These are phyloP conservation scores for Busseola fusca DNA, from an alignment of 2,888 invertebrate genomes.

Conservation along the genomic window DNA sequence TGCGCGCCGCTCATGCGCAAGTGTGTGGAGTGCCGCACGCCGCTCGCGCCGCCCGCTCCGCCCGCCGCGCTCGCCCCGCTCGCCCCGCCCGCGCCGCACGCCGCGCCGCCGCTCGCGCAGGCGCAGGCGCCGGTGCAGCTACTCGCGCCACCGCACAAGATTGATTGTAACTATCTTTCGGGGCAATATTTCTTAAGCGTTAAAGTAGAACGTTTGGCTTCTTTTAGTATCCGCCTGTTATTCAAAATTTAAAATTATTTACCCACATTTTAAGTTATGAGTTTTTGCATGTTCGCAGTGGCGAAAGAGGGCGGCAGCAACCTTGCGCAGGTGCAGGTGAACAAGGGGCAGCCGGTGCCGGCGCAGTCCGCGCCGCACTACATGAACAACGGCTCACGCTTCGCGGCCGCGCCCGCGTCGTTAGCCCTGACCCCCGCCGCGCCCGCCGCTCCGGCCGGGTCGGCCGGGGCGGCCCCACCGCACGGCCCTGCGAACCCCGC, in stretches of 20 bases:
- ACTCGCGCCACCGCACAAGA: constrained; percentile 52
- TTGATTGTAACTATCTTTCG: constrained; percentile 62
- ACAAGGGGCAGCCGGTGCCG: constrained; percentile 85
- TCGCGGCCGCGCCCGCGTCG: constrained; percentile 77
- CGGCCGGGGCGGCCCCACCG: constrained; percentile 29
- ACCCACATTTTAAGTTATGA: background rate
- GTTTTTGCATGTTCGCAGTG: constrained; percentile 63
- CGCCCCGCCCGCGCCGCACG: constrained; percentile 27
- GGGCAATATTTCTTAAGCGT: background rate
- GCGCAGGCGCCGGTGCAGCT: constrained; percentile 89
- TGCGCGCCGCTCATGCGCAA: constrained; percentile 99
- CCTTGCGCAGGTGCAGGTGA: constrained; percentile 83
- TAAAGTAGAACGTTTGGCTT: background rate
- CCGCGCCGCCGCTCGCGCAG: constrained; percentile 53
- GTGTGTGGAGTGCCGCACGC: constrained; percentile 97
- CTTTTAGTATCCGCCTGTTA: background rate
- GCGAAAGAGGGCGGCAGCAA: constrained; percentile 81
- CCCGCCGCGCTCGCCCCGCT: constrained; percentile 52
- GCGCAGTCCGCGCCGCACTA: constrained; percentile 83
- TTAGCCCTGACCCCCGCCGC: constrained; percentile 31
- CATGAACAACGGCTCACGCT: constrained; percentile 84
- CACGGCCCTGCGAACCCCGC: constrained; percentile 28
- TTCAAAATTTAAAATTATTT: background rate
- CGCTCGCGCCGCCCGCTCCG: constrained; percentile 86
- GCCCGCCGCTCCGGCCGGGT: constrained; percentile 11